Evolutionary conservation across 2,797 vertebrate genomes (phyloP).

Genomic region (Lagodon rhomboides): DNA sequence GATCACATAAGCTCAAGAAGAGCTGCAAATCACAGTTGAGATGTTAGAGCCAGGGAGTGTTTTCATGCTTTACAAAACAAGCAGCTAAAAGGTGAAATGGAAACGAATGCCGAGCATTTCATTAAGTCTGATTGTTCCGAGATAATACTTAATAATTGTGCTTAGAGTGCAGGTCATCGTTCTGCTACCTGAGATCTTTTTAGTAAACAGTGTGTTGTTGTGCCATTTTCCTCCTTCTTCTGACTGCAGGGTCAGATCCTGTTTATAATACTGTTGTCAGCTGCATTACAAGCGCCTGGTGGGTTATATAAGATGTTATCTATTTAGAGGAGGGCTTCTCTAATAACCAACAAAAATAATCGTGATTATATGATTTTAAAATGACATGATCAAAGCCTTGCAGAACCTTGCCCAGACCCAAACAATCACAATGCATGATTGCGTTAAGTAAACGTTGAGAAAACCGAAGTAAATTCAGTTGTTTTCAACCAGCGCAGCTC

Average conservation of each 20-base stretch:
- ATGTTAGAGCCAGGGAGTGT: background rate
- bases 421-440: constrained; percentile 57
- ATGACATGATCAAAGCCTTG: background rate
- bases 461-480: constrained; percentile 56
- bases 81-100: background rate
- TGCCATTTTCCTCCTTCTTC: background rate
- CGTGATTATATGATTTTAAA: background rate
- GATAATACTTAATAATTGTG: constrained; percentile 23
- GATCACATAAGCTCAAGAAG: background rate
- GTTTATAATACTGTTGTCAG: constrained; percentile 42
- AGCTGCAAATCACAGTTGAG: background rate
- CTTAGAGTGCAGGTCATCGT: background rate
- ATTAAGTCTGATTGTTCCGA: background rate
- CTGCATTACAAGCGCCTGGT: constrained; percentile 24
- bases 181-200: background rate
- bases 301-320: constrained; percentile 10
- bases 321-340: background rate
- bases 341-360: background rate
- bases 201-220: constrained; percentile 21
- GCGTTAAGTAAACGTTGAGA: constrained; percentile 45
- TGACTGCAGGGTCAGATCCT: background rate
- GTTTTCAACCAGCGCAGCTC: constrained; percentile 55
- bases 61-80: background rate
- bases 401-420: constrained; percentile 33
- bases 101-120: background rate